Base-by-base conservation (phyloP, 2,888 invertebrate genomes). In the Rapana venosa region DNA sequence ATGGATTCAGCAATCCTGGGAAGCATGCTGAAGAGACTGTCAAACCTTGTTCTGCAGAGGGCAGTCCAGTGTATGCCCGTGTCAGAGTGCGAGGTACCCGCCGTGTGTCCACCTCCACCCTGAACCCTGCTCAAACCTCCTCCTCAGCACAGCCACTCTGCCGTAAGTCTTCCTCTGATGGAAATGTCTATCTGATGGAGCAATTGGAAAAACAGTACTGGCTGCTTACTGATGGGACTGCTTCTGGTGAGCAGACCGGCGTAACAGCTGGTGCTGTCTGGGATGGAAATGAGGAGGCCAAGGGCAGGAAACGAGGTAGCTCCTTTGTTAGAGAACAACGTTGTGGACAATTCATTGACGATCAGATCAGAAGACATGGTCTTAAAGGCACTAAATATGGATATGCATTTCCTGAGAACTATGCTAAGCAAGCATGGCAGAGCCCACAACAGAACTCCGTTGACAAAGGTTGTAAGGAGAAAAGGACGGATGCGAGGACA, bases 91-190 rank as follows among this genome's bases (percentile, higher is more conserved):
- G 61, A 36, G 66, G 81, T 15, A 83, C 56, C 5, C 83, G 88
- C n/a, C 30, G 83, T 58, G 88, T 66, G 83, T 83, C 88, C 61
- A 32, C 61, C 83, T 79, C 81, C 47, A n/a, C 20, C 83, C 66
- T n/a, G 36, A 20, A 35, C 35, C 36, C 36, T 22, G 83, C 61
- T 22, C 66, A 35, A 61, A 5, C 81, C 66, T n/a, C n/a, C 20
- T 83, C 66, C 2, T 66, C 83, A 17, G 2, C 47, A 47, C 4
- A n/a, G n/a, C 35, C 66, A 0, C 32, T 17, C 0, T n/a, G 36
- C 17, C 36, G 32, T 47, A 83, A 83, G 74, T 85, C 85, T 11
- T 84, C 85, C 22, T 84, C 74, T 8, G 85, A 89, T 20, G 89
- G 85, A 13, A 89, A 85, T 26, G 47, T 74, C 26, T 74, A 56